Conservation (phyloP, 2,797 vertebrate species). For the Nyctibius grandis region DNA sequence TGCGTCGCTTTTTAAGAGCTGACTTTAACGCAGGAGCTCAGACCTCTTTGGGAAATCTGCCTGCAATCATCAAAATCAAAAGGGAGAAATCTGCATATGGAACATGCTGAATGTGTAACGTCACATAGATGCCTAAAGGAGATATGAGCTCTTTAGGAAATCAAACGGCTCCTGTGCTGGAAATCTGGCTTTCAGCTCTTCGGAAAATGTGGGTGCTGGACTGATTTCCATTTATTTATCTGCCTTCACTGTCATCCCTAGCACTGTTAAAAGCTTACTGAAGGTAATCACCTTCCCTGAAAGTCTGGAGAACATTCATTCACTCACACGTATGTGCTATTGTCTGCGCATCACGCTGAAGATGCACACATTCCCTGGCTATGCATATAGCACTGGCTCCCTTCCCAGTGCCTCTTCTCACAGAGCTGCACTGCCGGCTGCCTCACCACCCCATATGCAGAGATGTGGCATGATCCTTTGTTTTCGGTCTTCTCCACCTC, state of each 20-base stretch:
- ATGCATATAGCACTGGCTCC: not conserved
- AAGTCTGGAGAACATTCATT: not conserved
- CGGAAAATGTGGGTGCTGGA: not conserved
- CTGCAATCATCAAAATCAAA: not conserved
- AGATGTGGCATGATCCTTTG: not conserved
- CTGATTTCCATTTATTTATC: not conserved
- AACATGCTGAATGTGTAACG: not conserved
- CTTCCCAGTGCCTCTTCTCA: not conserved
- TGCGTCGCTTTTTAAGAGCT: not conserved
- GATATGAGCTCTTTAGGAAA: not conserved
- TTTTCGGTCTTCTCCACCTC: not conserved
- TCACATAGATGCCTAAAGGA: not conserved
- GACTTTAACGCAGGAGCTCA: not conserved
- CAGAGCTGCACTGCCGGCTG: not conserved
- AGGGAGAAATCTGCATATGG: not conserved
- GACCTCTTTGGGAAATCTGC: not conserved
- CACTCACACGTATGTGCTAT: accelerated
- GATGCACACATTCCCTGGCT: not conserved
- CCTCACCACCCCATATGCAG: not conserved
- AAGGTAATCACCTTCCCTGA: not conserved
- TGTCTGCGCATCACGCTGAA: not conserved
- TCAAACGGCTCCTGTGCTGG: not conserved
- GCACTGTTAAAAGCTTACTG: not conserved
- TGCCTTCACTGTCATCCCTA: not conserved
- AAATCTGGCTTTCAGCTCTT: not conserved